Percentiles rank a stretch among this genome's conserved stretches.
Conservation (phyloP, 2,113 vertebrate species). For the Chaetorhynchus papuensis region DNA sequence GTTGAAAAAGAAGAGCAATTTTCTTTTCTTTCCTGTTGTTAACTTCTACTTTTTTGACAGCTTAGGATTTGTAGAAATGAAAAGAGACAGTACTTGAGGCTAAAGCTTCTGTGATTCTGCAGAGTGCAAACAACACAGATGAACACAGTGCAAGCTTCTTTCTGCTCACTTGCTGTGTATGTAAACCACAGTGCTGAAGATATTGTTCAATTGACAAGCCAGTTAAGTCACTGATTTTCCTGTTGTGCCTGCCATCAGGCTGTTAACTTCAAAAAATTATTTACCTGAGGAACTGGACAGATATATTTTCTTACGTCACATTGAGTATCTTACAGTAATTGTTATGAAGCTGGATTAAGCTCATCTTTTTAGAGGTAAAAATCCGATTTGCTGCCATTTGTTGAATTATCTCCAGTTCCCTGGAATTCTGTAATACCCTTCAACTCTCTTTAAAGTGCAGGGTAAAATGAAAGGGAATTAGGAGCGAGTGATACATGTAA, state of each 20-base stretch:
- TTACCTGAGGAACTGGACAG: background rate
- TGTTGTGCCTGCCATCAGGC: background rate
- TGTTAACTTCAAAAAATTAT: background rate
- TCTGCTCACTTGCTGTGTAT: background rate
- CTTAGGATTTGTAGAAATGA: background rate
- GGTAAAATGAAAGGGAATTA: conserved; percentile 12
- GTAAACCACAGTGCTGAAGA: background rate
- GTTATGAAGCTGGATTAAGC: background rate
- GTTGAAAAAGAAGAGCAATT: background rate
- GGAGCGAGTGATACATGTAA: background rate
- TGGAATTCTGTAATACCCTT: background rate
- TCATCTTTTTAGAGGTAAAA: background rate
- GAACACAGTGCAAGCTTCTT: background rate
- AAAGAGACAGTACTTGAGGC: background rate
- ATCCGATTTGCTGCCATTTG: background rate
- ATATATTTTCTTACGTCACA: background rate
- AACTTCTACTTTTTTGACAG: background rate
- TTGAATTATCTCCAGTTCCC: background rate
- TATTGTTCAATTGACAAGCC: background rate
- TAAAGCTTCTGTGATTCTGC: background rate
- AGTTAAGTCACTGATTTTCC: background rate
- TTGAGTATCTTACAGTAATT: background rate
- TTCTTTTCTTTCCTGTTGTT: background rate
- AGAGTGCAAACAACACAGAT: background rate
- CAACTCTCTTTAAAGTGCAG: background rate